A percentile compares a stretch with the other conserved stretches of the same genome.
Conservation (phyloP, 2,888 invertebrate species). For the Drosophila pseudotakahashii region DNA sequence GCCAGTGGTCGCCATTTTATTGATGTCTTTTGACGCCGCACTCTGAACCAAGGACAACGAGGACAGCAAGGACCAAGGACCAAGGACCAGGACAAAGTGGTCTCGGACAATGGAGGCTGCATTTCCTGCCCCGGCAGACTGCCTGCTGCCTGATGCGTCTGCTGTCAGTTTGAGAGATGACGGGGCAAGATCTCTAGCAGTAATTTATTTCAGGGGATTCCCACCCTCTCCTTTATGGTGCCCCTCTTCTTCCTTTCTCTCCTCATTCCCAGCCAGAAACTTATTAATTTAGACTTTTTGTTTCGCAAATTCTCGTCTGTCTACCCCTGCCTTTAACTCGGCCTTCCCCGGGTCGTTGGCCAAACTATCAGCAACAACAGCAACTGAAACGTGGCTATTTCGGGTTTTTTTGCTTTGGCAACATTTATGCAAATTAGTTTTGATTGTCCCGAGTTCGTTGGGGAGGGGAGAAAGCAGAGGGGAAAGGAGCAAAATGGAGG, state of each 20-base stretch:
- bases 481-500: too few species aligned
- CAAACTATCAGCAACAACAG: conserved; percentile 63
- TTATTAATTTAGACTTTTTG: conserved; percentile 80
- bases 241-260: neutral
- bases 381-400: conserved; percentile 47
- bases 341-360: conserved; percentile 68
- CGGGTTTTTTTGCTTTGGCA: conserved; percentile 58
- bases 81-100: conserved; percentile 34
- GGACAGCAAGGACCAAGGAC: conserved; percentile 25
- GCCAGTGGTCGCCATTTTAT: conserved; percentile 58
- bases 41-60: conserved; percentile 34
- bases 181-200: conserved; percentile 54
- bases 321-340: neutral
- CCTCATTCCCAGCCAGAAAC: conserved; percentile 62
- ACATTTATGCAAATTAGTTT: conserved; percentile 80
- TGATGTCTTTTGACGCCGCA: conserved; percentile 70
- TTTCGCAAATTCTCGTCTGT: conserved; percentile 75
- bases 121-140: conserved; percentile 7
- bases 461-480: neutral
- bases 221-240: conserved; percentile 67
- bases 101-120: conserved; percentile 36
- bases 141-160: conserved; percentile 21
- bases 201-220: conserved; percentile 63
- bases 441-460: conserved; percentile 64
- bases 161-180: conserved; percentile 46